These are phyloP conservation scores for Heliocidaris tuberculata DNA, from an alignment of 35 echinoderm and acorn worm genomes.

Conservation along the genomic window DNA sequence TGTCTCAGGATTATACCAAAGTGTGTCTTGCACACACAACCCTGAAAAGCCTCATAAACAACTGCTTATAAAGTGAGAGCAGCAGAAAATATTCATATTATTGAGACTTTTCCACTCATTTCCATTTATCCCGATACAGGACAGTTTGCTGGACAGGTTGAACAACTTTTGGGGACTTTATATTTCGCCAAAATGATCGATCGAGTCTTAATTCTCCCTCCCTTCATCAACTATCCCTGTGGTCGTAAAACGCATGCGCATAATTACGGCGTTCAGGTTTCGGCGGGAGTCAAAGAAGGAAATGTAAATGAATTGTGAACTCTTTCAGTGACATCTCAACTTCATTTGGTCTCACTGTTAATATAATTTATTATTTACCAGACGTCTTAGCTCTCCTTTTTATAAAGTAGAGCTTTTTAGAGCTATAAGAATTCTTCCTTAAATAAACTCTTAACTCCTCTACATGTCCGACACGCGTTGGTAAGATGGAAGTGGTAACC, in stretches of 20 bases:
- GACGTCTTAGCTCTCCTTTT: not conserved
- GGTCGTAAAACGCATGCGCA: slow-evolving; percentile 75
- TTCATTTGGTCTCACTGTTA: not conserved
- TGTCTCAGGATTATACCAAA: no score
- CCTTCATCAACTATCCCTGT: slow-evolving; percentile 94
- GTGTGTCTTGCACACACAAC: no score
- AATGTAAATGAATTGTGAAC: slow-evolving; percentile 64
- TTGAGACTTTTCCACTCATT: not conserved
- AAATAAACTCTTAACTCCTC: no score
- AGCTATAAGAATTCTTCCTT: no score
- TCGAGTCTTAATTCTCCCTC: slow-evolving; percentile 78
- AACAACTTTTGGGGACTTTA: slow-evolving; percentile 86
- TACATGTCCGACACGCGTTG: no score
- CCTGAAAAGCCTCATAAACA: no score
- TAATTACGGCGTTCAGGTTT: slow-evolving; percentile 54
- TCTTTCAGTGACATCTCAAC: not conserved
- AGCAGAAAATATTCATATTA: not conserved
- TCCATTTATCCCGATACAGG: slow-evolving; percentile 60
- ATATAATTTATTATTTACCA: not conserved
- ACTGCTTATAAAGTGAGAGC: no score
- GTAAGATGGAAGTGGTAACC: no score
- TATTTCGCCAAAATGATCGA: slow-evolving; percentile 81
- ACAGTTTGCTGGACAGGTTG: slow-evolving; percentile 84
- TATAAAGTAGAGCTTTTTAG: no score
- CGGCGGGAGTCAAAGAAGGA: slow-evolving; percentile 53